Base-by-base conservation (phyloP, 2,113 vertebrate species). In the Chrysemys picta region DNA sequence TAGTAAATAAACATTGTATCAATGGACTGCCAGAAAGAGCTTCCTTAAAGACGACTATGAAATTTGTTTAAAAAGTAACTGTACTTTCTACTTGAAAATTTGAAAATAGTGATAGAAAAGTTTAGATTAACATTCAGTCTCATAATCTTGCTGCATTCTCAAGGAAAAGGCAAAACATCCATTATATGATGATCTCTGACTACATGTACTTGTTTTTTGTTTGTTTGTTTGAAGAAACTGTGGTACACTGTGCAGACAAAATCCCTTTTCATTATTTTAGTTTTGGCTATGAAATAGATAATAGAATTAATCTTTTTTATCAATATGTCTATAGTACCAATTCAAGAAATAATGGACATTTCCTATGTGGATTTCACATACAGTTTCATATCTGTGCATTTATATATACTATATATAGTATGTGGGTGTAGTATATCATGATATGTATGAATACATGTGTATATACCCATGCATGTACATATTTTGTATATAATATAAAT, bases 1-100 rank as follows among this genome's bases (percentile, higher is more conserved):
- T 95, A 54, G 90, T 97, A 97, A 99, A 99, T 98, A 98, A 99
- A 98, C 98, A 97, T 85, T 94, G 98, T 98, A 98, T 98, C 97
- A 98, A 97, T 97, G 96, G 96, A 94, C 97, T 96, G 80, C 97
- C 97, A 98, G 98, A 98, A 98, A 99, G 97, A 78, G 88, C 80
- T 98, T 96, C 95, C 97, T 97, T 98, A 97, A 98, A 98, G 94
- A 97, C 95, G 96, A 94, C 92, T 95, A 96, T 98, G 96, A 98
- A 98, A 98, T 97, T 75, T 98, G 96, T 98, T 98, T 98, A 98
- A 98, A 98, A 98, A 98, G 94, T 93, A 97, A 96, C 95, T 80
- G 89, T 91, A 96, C 82, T 96, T 97, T 96, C 94, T 95, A 97
- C 89, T 94, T 95, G 94, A 98, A 98, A 98, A 98, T 94, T 95